Evolutionary conservation across 1,140 invertebrate genomes (phyloP), one percentile per base, ranked within the genome.

Genomic region (Lepidurus couesii): DNA sequence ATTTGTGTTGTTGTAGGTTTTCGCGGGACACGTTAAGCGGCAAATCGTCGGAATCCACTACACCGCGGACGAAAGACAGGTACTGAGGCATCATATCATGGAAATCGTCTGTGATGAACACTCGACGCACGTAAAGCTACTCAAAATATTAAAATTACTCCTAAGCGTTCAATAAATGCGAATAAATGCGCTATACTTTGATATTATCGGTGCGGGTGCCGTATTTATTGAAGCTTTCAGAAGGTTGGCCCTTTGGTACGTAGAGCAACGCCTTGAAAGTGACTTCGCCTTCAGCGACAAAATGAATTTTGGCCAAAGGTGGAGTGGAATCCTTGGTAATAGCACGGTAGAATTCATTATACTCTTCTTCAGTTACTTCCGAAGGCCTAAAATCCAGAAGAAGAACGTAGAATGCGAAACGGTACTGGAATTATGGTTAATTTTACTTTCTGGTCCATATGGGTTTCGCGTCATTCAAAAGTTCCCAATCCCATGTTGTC

Each of bases 51-150:
- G 95, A 98, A 86, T 99, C 98, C 42, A 99, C 98, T 80, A 99
- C 93, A 83, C 98, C 98, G 81, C 92, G 90, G 77, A 98, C 90
- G 84, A 99, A 99, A 75, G 89, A 92, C 80, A 99, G 87, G 84
- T 99, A 99, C 85, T 96, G 98, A 75, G 98, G 98, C 92, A 99
- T 95, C 92, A 99, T 96, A 83, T 99, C 98, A 84, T 96, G 96
- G 87, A 99, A 99, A 87, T 99, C 96, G 83, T 99, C 98, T 16
- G 97, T 99, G 85, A 99, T 99, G 86, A 99, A 99, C 16, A 99
- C 97, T 79, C 98, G 88, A 81, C 97, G 89, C 13, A 99, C 97
- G 84, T 96, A 99, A 45, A 98, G 86, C 87, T 91, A 83, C 16
- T 53, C 43, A 16, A 9, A 47, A 47, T 34, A 4, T 34, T 4